Evolutionary conservation across 2,797 vertebrate genomes (phyloP).

Genomic region (Danio jaintianensis): DNA sequence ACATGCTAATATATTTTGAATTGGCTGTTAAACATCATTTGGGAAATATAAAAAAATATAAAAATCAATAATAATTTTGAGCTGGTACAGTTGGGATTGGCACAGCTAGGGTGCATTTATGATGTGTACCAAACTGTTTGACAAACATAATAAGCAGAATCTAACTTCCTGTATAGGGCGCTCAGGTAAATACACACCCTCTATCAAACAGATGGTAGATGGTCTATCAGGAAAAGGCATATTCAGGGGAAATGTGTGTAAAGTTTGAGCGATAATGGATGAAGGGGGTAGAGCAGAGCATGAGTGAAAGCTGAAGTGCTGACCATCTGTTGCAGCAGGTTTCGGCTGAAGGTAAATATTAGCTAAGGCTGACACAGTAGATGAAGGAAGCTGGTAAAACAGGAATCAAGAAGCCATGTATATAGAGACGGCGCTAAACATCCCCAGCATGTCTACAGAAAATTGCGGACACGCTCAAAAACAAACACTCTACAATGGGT

Average conservation of each 20-base stretch:
- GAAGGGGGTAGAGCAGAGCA: slow-evolving; percentile 56
- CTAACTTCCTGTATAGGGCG: neutral
- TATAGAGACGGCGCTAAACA: slow-evolving; percentile 3
- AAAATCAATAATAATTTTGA: too few relatives aligned
- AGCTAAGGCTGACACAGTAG: slow-evolving; percentile 65
- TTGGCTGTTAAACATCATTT: too few relatives aligned
- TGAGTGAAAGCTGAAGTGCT: slow-evolving; percentile 67
- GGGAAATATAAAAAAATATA: too few relatives aligned
- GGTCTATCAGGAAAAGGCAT: slow-evolving; percentile 26
- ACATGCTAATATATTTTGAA: neutral
- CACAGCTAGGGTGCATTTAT: neutral
- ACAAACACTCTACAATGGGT: neutral
- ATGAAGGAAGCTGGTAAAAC: slow-evolving; percentile 65
- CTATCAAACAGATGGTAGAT: slow-evolving; percentile 44
- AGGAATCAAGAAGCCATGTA: slow-evolving; percentile 57
- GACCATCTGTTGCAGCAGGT: slow-evolving; percentile 73
- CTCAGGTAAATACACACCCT: slow-evolving; percentile 43
- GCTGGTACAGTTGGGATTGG: neutral
- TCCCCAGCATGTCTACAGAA: neutral
- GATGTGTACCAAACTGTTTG: slow-evolving; percentile 6
- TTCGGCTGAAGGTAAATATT: slow-evolving; percentile 70
- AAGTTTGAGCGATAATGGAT: slow-evolving; percentile 41
- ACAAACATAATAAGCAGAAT: neutral
- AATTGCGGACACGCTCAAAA: neutral
- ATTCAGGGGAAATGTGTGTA: slow-evolving; percentile 17